Percentiles rank a stretch among this genome's conserved stretches.
phyloP scores from a whole-genome alignment of 1,140 invertebrate genomes.

The Atta cephalotes region DNA sequence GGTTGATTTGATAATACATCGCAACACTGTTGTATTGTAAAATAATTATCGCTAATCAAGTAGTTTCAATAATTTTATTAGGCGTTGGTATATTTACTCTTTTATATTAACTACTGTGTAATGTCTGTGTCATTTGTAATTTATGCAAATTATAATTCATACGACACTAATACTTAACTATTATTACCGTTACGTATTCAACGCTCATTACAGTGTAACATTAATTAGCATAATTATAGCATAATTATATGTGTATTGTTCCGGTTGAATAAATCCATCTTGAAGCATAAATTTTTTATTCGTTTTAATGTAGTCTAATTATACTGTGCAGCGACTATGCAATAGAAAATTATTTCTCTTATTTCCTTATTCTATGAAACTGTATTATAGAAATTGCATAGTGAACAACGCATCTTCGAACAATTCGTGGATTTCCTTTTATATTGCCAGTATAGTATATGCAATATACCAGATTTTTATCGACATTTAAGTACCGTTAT shows the following conservation, averaged over 20 bases:
- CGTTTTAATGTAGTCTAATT: slow-evolving; percentile 18
- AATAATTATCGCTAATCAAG: not conserved
- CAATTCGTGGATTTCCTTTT: slow-evolving; percentile 28
- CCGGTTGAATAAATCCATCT: slow-evolving; percentile 24
- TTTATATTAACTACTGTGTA: not conserved
- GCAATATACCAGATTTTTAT: slow-evolving; percentile 22
- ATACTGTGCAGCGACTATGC: not conserved
- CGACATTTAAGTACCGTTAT: slow-evolving; percentile 41
- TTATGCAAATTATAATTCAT: slow-evolving; percentile 45
- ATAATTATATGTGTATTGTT: slow-evolving; percentile 54
- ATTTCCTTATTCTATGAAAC: slow-evolving; percentile 19
- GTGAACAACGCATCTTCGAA: not conserved
- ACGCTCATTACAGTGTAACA: slow-evolving; percentile 18
- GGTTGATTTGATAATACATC: not conserved
- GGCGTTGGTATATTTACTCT: not conserved
- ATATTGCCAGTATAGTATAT: not conserved
- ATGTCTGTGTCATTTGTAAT: slow-evolving; percentile 38
- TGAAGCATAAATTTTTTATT: not conserved
- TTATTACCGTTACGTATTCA: slow-evolving; percentile 5
- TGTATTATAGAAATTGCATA: slow-evolving; percentile 4
- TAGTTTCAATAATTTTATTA: slow-evolving; percentile 37
- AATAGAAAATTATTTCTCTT: slow-evolving; percentile 5
- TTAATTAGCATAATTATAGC: slow-evolving; percentile 54
- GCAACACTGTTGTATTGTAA: not conserved
- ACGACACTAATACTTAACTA: not conserved